A percentile compares a stretch with the other conserved stretches of the same genome.
These are phyloP conservation scores for Eudyptes chrysolophus DNA, from an alignment of 2,113 vertebrate species.

Conservation along the genomic window DNA sequence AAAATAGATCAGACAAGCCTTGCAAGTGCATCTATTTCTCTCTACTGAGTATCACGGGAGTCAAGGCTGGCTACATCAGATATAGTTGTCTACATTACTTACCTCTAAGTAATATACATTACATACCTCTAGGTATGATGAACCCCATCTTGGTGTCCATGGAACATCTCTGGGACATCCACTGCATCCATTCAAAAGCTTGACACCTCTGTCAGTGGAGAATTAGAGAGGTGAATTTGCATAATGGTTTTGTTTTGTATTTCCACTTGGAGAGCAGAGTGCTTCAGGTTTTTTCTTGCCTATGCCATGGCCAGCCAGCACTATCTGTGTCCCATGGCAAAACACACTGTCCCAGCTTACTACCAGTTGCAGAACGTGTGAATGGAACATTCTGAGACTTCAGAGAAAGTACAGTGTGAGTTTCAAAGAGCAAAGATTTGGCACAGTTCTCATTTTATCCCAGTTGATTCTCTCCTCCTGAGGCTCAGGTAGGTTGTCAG, in stretches of 20 bases:
- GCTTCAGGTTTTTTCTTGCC: background rate
- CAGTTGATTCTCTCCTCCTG: background rate
- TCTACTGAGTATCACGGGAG: background rate
- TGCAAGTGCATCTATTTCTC: background rate
- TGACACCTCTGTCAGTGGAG: background rate
- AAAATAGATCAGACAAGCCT: background rate
- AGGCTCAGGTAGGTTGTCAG: conserved; percentile 31
- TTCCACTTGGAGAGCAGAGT: background rate
- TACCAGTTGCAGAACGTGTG: background rate
- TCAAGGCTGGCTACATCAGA: background rate
- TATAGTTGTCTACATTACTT: background rate
- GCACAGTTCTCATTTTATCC: background rate
- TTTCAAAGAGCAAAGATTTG: conserved; percentile 4
- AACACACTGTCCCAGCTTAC: background rate
- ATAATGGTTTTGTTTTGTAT: background rate
- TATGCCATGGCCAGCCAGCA: background rate
- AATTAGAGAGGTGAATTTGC: background rate
- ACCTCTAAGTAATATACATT: background rate
- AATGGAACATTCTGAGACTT: background rate
- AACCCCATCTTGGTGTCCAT: background rate
- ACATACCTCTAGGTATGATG: background rate
- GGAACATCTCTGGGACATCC: background rate
- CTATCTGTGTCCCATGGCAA: background rate
- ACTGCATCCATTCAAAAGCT: background rate
- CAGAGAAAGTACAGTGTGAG: background rate